Percentiles rank a stretch among this genome's conserved stretches.
phyloP scores from a whole-genome alignment of 2,113 vertebrate species.

The Pseudolaguvia tuberculata region DNA sequence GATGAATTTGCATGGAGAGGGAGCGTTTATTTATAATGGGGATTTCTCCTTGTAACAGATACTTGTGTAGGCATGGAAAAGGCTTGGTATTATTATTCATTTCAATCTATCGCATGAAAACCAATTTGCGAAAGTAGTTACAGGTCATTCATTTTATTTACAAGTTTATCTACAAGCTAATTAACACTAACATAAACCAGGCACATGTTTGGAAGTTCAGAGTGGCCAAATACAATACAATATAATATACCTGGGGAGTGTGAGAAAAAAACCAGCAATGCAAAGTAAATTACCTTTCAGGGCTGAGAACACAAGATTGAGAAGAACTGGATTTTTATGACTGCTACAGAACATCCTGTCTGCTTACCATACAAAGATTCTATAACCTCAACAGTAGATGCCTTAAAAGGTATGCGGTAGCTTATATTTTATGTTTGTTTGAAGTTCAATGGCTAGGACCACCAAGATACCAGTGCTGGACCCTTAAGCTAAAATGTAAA shows the following conservation, averaged over 20 bases:
- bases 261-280: background rate
- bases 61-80: background rate
- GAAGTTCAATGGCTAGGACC: too few relatives aligned
- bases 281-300: background rate
- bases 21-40: background rate
- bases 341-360: background rate
- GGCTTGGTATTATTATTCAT: background rate
- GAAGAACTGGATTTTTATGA: background rate
- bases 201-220: background rate
- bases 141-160: background rate
- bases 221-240: background rate
- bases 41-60: background rate
- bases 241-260: background rate
- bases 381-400: background rate
- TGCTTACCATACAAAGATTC: background rate
- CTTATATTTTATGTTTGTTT: too few relatives aligned
- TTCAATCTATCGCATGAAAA: background rate
- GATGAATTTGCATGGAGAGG: background rate
- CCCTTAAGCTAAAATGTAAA: too few relatives aligned
- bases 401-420: background rate
- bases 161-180: background rate
- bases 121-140: background rate
- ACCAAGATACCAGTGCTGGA: too few relatives aligned
- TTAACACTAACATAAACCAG: background rate
- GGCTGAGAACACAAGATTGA: background rate